A percentile compares a stretch with the other conserved stretches of the same genome.
phyloP scores from a whole-genome alignment of 2,888 invertebrate species.

The Globia sparganii region DNA sequence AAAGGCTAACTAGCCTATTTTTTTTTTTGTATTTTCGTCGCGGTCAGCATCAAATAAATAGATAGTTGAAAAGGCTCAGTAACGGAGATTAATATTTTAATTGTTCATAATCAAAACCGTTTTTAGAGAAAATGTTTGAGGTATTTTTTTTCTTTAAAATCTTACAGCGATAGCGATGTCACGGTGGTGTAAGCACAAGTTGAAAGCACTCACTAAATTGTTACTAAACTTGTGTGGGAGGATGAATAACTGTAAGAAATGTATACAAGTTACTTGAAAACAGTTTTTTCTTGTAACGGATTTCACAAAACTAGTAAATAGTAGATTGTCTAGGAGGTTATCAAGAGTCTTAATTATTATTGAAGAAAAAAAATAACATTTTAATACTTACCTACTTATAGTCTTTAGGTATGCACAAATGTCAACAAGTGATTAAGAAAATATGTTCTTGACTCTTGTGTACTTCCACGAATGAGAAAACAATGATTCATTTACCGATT shows the following conservation, averaged over 20 bases:
- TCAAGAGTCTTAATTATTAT: background rate
- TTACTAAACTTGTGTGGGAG: slow-evolving; percentile 34
- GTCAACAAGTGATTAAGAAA: background rate
- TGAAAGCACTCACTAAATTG: slow-evolving; percentile 44
- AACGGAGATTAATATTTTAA: background rate
- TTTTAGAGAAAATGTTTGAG: background rate
- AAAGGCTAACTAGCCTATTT: background rate
- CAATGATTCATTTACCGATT: background rate
- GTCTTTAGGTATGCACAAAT: background rate
- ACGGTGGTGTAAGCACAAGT: slow-evolving; percentile 42
- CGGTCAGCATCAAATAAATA: background rate
- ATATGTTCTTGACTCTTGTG: background rate
- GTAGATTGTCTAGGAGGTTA: background rate
- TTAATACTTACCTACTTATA: background rate
- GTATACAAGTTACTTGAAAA: background rate
- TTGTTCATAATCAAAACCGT: background rate
- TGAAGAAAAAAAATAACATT: background rate
- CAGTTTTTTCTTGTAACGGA: slow-evolving; percentile 11
- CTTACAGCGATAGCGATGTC: slow-evolving; percentile 32
- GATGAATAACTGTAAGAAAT: slow-evolving; percentile 30
- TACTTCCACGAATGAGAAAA: background rate
- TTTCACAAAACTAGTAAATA: background rate
- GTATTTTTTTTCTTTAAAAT: slow-evolving; percentile 9
- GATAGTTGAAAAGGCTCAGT: background rate
- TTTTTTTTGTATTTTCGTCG: background rate